Evolutionary conservation across 2,113 vertebrate genomes (phyloP), one percentile per base, ranked within the genome.

Genomic region (Oenanthe melanoleuca): DNA sequence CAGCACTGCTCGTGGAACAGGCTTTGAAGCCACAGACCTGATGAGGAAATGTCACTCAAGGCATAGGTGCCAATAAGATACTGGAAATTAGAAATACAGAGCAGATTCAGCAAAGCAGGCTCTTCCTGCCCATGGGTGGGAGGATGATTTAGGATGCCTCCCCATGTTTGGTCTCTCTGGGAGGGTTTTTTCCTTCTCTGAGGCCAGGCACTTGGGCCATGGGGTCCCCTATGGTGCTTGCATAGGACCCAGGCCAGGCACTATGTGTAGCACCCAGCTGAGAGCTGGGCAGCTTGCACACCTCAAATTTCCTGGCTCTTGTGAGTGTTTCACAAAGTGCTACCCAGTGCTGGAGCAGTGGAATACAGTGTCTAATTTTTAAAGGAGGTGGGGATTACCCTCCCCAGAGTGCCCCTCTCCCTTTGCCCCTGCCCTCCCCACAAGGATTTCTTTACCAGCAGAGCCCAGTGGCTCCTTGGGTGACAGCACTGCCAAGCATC

Each of bases 281-380:
- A 72, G 38, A 87, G 12, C 70, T 72, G 49, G 29, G 60, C 28
- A 91, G 11, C 23, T 47, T 38, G 15, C 20, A 50, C 14, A 29
- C 21, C 33, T 45, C 10, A 37, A 47, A 52, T 71, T 19, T 55
- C 72, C 25, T 53, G 3, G 14, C 20, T 89, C 84, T n/a, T 29
- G 14, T 23, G 44, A 28, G 31, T 28, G 56, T 59, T 63, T 64
- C n/a, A 22, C 33, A 29, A 17, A 65, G n/a, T 50, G 28, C 52
- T 82, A 42, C 23, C 5, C 2, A 0, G 9, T 16, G 23, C 28
- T 11, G 2, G 7, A 78, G 47, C 0, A 0, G 15, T 37, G 25
- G 31, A 94, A 64, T 17, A 55, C 1, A 56, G 20, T 22, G 26
- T 83, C 88, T 64, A 33, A 64, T 72, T 93, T 67, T 88, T 78